Evolutionary conservation across 2,797 vertebrate genomes (phyloP).

Genomic region (Scolopax rusticola): DNA sequence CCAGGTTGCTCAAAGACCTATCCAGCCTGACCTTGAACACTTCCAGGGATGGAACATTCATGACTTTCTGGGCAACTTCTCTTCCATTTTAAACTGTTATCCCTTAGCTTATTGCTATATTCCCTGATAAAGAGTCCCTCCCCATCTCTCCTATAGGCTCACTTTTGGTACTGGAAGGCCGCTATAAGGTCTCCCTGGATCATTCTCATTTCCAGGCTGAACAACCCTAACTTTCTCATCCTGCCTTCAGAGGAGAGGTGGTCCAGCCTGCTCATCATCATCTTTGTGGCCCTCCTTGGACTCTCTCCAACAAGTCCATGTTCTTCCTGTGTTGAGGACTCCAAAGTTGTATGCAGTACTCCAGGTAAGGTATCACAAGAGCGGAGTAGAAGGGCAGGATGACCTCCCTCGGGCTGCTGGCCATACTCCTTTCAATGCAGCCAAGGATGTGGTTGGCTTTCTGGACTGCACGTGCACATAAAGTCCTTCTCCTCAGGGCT

Average conservation of each 20-base stretch:
- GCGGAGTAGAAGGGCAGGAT: too few relatives aligned
- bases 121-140: too few relatives aligned
- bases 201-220: neutral
- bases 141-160: neutral
- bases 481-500: neutral
- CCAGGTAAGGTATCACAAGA: too few relatives aligned
- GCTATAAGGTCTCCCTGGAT: too few relatives aligned
- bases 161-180: neutral
- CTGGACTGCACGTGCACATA: too few relatives aligned
- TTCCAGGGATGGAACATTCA: neutral
- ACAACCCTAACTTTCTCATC: neutral
- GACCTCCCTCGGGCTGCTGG: too few relatives aligned
- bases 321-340: too few relatives aligned
- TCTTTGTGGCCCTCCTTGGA: too few relatives aligned
- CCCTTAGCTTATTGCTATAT: neutral
- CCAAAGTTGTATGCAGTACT: too few relatives aligned
- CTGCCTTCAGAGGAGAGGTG: neutral
- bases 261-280: neutral
- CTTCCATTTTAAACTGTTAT: neutral
- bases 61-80: neutral
- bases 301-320: too few relatives aligned
- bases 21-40: neutral
- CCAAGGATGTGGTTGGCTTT: too few relatives aligned
- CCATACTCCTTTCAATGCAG: neutral
- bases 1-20: neutral